Base-by-base conservation (phyloP, 2,797 vertebrate species). In the Eulemur mongoz region DNA sequence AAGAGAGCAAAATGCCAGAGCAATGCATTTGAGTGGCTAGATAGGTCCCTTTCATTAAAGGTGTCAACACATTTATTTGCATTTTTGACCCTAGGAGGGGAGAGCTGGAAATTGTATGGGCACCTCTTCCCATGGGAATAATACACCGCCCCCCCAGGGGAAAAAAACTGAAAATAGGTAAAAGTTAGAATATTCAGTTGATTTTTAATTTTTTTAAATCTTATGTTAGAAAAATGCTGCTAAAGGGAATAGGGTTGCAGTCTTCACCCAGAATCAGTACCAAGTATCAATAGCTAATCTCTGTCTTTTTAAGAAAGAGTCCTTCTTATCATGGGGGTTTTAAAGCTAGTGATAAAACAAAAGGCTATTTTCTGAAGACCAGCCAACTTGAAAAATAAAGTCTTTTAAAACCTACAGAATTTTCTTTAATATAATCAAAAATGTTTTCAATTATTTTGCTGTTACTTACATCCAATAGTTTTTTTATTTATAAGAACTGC, bases 201-300 rank as follows among this genome's bases (percentile, higher is more conserved):
- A 98, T 97, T 89, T 93, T 98, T 75, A 94, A 90, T 96, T 96
- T 98, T 97, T 95, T 98, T 97, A 98, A 96, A 97, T 97, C 95
- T 98, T 98, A 85, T 96, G 93, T 98, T 98, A 97, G 87, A 98
- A 97, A 98, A 97, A 95, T 79, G 94, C 87, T 96, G 45, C 94
- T 80, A 32, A 97, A 93, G 67, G 88, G 91, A 98, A 94, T 11
- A 95, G 57, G 59, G 95, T n/a, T 95, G 94, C 72, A 86, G 96
- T 95, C 96, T 96, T 96, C 97, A 98, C 96, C 92, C 75, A 89
- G 91, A 97, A 97, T 97, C 97, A 87, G 95, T 73, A 92, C 96
- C 92, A 98, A 98, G 96, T 98, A 98, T 97, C 98, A 98, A 97
- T 91, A 98, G 95, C 97, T 98, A 98, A 98, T 98, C 97, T 97